Evolutionary conservation across 2,888 invertebrate genomes (phyloP).

Genomic region (Bhutanitis thaidina): DNA sequence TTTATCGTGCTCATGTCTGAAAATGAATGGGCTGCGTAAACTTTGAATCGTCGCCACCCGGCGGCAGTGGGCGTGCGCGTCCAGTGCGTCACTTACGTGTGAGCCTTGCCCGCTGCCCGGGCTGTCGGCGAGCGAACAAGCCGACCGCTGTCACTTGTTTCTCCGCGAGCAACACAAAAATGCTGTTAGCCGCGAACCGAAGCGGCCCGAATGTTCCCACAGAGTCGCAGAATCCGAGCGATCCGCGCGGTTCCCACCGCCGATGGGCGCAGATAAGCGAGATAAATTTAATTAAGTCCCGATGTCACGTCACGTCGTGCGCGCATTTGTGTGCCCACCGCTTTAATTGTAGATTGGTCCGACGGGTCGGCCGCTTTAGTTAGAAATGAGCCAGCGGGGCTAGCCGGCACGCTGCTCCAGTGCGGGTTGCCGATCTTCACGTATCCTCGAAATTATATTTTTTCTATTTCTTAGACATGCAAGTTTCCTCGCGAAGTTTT

Average conservation of each 20-base stretch:
- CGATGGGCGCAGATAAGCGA: constrained; percentile 59
- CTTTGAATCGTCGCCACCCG: too few relatives aligned
- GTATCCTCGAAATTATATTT: too few relatives aligned
- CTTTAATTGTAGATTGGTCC: constrained; percentile 27
- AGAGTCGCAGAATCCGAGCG: constrained; percentile 5
- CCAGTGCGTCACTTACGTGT: too few relatives aligned
- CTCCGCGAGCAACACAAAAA: not conserved
- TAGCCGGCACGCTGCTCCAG: too few relatives aligned
- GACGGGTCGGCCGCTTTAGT: too few relatives aligned
- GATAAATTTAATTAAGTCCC: constrained; percentile 74
- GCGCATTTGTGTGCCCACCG: constrained; percentile 50
- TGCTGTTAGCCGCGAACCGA: not conserved
- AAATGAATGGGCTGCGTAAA: too few relatives aligned
- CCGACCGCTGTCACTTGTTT: not conserved
- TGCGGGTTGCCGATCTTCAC: too few relatives aligned
- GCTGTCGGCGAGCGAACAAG: not conserved
- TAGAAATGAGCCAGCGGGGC: too few relatives aligned
- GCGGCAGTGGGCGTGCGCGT: too few relatives aligned
- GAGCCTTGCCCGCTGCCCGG: not conserved
- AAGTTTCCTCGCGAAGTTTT: too few relatives aligned
- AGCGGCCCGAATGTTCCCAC: constrained; percentile 4
- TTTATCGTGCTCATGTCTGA: too few relatives aligned
- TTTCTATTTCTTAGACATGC: too few relatives aligned
- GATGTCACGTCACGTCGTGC: constrained; percentile 38
- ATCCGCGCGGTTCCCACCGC: constrained; percentile 52